Evolutionary conservation across 2,888 invertebrate genomes (phyloP).

Genomic region (Drosophila formosana): DNA sequence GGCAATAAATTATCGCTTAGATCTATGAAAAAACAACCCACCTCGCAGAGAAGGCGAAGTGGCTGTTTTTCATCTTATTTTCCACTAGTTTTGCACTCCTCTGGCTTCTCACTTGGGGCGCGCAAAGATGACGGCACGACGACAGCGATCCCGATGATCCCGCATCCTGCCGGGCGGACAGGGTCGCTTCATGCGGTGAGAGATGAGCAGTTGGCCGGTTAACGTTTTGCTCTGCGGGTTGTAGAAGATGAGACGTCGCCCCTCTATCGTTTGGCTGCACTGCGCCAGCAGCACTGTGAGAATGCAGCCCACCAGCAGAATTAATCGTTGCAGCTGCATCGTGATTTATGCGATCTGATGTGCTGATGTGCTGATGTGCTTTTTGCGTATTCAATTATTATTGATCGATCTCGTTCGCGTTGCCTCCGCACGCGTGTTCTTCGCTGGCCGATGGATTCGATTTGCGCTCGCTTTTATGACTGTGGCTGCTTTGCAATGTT

Average conservation of each 20-base stretch:
- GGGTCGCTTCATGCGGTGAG: constrained; percentile 55
- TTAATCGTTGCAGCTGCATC: constrained; percentile 57
- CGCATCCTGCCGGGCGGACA: constrained; percentile 79
- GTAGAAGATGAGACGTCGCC: constrained; percentile 76
- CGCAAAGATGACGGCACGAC: constrained; percentile 74
- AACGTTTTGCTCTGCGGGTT: constrained; percentile 59
- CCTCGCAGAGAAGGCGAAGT: neutral
- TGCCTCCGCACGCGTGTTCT: constrained; percentile 15
- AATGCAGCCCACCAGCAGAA: constrained; percentile 43
- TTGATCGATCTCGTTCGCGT: neutral
- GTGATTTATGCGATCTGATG: neutral
- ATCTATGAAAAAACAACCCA: constrained; percentile 30
- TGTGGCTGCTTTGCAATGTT: constrained; percentile 40
- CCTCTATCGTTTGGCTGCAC: constrained; percentile 37
- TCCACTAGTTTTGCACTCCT: neutral
- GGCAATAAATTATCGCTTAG: constrained; percentile 59
- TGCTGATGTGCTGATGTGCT: neutral
- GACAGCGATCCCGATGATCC: constrained; percentile 81
- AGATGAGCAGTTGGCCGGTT: constrained; percentile 74
- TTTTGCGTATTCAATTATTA: neutral
- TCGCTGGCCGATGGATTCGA: constrained; percentile 9
- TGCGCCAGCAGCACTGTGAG: constrained; percentile 58
- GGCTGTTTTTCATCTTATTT: neutral
- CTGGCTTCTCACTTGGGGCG: constrained; percentile 48
- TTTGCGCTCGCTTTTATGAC: constrained; percentile 55